Evolutionary conservation across 2,113 vertebrate genomes (phyloP).

Genomic region (Nansenia antarctica): DNA sequence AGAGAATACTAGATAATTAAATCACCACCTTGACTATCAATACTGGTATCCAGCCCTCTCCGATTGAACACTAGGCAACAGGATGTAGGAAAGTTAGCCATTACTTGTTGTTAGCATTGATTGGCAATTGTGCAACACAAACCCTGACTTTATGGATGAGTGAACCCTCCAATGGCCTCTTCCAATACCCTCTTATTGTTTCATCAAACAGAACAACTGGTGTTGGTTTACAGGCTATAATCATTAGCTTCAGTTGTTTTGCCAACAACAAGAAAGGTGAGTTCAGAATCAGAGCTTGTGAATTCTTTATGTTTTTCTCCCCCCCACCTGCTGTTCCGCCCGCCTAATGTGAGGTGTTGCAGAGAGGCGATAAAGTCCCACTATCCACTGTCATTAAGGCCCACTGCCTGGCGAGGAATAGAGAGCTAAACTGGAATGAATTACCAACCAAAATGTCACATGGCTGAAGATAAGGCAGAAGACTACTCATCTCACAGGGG

Average conservation of each 20-base stretch:
- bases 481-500: slow-evolving; percentile 55
- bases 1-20: too few species aligned
- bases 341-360: slow-evolving; percentile 42
- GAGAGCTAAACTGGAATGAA: slow-evolving; percentile 71
- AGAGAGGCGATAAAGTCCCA: slow-evolving; percentile 51
- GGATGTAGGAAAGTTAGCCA: too few species aligned
- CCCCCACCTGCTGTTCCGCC: slow-evolving; percentile 23
- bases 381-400: slow-evolving; percentile 49
- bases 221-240: neutral
- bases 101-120: too few species aligned
- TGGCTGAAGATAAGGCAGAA: slow-evolving; percentile 60
- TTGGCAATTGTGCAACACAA: too few species aligned
- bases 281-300: slow-evolving; percentile 1
- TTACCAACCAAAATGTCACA: slow-evolving; percentile 73
- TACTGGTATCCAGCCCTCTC: too few species aligned
- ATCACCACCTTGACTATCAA: too few species aligned
- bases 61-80: too few species aligned
- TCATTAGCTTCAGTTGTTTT: neutral
- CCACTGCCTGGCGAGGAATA: slow-evolving; percentile 59
- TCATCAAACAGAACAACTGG: too few species aligned
- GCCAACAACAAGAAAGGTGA: neutral
- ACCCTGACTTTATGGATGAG: too few species aligned
- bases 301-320: slow-evolving; percentile 18
- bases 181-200: too few species aligned
- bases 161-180: too few species aligned